Percentiles rank a stretch among this genome's conserved stretches.
Conservation (phyloP, 2,113 vertebrate species). For the Euleptes europaea region DNA sequence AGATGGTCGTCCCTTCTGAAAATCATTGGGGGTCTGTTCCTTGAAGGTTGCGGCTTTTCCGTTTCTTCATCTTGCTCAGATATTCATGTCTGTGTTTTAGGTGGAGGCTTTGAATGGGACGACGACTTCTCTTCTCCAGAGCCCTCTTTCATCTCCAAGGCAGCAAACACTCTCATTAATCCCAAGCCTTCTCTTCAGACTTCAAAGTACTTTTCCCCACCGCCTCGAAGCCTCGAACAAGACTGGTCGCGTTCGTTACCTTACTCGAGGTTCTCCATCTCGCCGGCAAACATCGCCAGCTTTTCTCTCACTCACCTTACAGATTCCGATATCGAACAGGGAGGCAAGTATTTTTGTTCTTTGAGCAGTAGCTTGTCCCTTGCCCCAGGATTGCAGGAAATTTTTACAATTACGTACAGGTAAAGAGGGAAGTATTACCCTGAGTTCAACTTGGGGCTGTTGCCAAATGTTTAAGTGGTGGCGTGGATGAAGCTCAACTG, state of each 20-base stretch:
- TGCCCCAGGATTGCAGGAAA: too few species aligned
- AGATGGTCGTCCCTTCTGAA: neutral
- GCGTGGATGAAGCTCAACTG: too few species aligned
- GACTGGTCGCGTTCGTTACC: constrained; percentile 84
- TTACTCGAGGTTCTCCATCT: constrained; percentile 94
- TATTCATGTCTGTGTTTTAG: constrained; percentile 53
- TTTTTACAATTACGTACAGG: neutral
- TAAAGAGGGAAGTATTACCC: neutral
- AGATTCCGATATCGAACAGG: constrained; percentile 96
- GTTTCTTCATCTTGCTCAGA: too few species aligned
- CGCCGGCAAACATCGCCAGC: constrained; percentile 92
- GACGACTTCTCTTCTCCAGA: constrained; percentile 89
- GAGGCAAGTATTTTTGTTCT: constrained; percentile 78
- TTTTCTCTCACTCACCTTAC: constrained; percentile 97
- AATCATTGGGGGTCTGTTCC: neutral
- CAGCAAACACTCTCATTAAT: constrained; percentile 70
- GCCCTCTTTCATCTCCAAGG: constrained; percentile 84
- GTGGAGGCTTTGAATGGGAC: constrained; percentile 94
- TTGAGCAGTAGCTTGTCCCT: too few species aligned
- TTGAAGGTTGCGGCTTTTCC: neutral
- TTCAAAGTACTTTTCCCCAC: constrained; percentile 85
- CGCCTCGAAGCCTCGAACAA: constrained; percentile 75
- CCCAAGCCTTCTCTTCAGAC: constrained; percentile 76
- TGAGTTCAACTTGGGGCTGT: neutral
- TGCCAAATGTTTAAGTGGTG: neutral